Conservation (phyloP, 2,113 vertebrate species). For the Numenius arquata region DNA sequence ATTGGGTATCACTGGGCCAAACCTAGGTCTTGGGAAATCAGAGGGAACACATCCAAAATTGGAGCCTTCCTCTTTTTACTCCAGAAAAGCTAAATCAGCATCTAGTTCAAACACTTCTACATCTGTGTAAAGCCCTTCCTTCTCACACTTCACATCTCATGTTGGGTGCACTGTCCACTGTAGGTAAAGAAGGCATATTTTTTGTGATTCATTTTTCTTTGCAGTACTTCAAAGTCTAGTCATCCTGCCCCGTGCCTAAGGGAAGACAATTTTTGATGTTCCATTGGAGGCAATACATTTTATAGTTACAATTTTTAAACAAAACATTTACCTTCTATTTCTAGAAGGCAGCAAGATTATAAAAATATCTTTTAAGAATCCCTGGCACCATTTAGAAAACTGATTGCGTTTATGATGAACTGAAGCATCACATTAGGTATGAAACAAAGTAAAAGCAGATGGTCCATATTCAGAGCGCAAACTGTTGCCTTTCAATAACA, state of each 20-base stretch:
- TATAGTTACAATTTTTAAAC: neutral
- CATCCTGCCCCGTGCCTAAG: neutral
- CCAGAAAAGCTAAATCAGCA: neutral
- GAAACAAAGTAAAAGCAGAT: conserved; percentile 38
- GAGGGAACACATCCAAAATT: neutral
- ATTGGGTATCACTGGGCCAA: neutral
- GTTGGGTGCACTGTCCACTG: neutral
- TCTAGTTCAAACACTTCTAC: neutral
- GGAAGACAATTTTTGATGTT: neutral
- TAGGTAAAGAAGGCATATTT: neutral
- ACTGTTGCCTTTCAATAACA: neutral
- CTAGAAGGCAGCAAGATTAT: neutral
- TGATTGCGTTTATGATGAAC: conserved; percentile 45
- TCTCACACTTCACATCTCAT: neutral
- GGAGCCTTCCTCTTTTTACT: neutral
- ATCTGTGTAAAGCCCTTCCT: neutral
- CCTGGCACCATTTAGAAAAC: conserved; percentile 28
- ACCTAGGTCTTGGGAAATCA: neutral
- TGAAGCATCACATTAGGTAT: neutral
- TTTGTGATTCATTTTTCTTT: neutral
- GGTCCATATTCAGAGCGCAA: neutral
- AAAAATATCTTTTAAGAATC: neutral
- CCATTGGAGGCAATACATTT: neutral
- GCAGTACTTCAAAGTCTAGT: neutral
- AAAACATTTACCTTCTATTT: conserved; percentile 4